Evolutionary conservation across 2,113 vertebrate species (phyloP).

Genomic region (Aptenodytes forsteri): DNA sequence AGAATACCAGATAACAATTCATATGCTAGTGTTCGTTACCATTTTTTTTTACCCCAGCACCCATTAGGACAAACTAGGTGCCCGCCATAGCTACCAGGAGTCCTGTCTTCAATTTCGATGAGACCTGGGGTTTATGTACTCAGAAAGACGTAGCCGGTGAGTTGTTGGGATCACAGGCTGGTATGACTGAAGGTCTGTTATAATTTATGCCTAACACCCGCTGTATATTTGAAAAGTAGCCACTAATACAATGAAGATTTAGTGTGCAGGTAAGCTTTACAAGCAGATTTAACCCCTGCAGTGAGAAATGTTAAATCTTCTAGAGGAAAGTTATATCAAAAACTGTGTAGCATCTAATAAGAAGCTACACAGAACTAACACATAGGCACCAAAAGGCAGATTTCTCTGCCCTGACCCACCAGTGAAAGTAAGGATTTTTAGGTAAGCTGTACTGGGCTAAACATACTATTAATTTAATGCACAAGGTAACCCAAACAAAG

Average conservation of each 20-base stretch:
- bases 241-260: not conserved
- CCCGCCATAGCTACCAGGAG: not conserved
- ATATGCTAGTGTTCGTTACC: not conserved
- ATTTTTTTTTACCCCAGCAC: not conserved
- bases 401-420: not conserved
- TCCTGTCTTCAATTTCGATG: not conserved
- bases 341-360: not conserved
- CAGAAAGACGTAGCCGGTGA: not conserved
- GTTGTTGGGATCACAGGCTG: not conserved
- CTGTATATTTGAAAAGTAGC: not conserved
- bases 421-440: not conserved
- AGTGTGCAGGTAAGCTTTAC: not conserved
- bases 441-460: not conserved
- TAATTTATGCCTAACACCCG: not conserved
- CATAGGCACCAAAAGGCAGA: not conserved
- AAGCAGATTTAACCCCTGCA: not conserved
- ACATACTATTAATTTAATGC: not conserved
- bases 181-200: not conserved
- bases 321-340: not conserved
- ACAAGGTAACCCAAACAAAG: not conserved
- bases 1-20: not conserved
- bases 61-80: accelerated
- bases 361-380: not conserved
- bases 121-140: not conserved
- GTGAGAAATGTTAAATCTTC: not conserved